Evolutionary conservation across 2,797 vertebrate genomes (phyloP).

Genomic region (Falco rusticolus): DNA sequence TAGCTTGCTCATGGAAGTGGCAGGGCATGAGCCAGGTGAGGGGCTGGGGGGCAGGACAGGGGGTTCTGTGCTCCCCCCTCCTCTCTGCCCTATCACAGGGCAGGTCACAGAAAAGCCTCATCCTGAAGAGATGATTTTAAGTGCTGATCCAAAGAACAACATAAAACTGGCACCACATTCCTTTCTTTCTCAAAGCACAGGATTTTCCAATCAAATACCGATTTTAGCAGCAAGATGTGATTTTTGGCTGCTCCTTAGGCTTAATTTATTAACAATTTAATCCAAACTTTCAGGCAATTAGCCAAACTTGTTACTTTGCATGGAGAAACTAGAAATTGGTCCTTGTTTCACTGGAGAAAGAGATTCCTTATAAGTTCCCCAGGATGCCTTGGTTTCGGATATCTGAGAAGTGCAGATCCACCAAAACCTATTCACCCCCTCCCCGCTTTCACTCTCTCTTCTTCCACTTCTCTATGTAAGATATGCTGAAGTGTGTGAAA

Average conservation of each 20-base stretch:
- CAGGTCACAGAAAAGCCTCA: background rate
- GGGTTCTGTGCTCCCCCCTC: background rate
- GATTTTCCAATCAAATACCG: slow-evolving; percentile 25
- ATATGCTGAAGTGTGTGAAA: slow-evolving; percentile 40
- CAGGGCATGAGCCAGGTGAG: background rate
- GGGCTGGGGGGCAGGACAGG: fast-evolving
- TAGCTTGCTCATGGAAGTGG: background rate
- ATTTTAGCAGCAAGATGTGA: slow-evolving; percentile 10
- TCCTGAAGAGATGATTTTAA: background rate
- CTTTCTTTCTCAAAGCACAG: background rate
- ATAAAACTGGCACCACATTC: background rate
- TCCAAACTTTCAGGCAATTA: background rate
- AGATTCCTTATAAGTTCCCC: background rate
- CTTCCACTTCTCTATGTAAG: background rate
- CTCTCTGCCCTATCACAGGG: background rate
- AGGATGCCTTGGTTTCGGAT: background rate
- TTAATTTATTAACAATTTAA: slow-evolving; percentile 49
- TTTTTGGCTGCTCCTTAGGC: slow-evolving; percentile 27
- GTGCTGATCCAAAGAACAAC: background rate
- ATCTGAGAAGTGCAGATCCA: background rate
- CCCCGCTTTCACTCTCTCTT: background rate
- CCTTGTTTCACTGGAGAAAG: background rate
- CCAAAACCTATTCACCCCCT: background rate
- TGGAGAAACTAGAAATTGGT: background rate
- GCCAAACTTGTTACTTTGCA: background rate